Evolutionary conservation across 2,888 invertebrate species (phyloP).

Genomic region (Phymatocera aterrima): DNA sequence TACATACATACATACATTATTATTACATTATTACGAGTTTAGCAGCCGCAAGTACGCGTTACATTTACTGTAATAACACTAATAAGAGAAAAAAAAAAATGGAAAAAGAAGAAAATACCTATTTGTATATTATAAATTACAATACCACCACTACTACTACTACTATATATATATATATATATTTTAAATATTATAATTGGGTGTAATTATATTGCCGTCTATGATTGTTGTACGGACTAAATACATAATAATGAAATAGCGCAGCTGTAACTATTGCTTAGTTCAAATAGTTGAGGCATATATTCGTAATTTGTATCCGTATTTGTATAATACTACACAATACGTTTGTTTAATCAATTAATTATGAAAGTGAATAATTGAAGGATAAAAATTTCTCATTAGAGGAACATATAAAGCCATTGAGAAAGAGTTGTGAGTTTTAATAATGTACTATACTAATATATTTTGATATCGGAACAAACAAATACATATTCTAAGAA

Average conservation of each 20-base stretch:
- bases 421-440: neutral
- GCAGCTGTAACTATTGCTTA: slow-evolving; percentile 45
- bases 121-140: slow-evolving; percentile 61
- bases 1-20: too few relatives aligned
- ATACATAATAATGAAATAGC: slow-evolving; percentile 17
- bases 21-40: too few relatives aligned
- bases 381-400: too few relatives aligned
- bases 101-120: too few relatives aligned
- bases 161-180: too few relatives aligned
- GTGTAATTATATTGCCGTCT: slow-evolving; percentile 58
- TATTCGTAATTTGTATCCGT: slow-evolving; percentile 29
- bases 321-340: neutral
- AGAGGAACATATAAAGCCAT: too few relatives aligned
- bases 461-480: slow-evolving; percentile 4
- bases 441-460: too few relatives aligned
- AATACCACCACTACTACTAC: too few relatives aligned
- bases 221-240: slow-evolving; percentile 48
- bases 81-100: too few relatives aligned
- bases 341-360: slow-evolving; percentile 7
- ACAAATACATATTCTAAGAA: neutral
- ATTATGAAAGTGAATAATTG: too few relatives aligned
- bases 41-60: slow-evolving; percentile 60
- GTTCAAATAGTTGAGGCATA: slow-evolving; percentile 36
- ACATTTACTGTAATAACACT: slow-evolving; percentile 58
- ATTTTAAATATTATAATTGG: slow-evolving; percentile 56